Conservation (phyloP, 2,888 invertebrate genomes). For the Leucophenga montana region DNA sequence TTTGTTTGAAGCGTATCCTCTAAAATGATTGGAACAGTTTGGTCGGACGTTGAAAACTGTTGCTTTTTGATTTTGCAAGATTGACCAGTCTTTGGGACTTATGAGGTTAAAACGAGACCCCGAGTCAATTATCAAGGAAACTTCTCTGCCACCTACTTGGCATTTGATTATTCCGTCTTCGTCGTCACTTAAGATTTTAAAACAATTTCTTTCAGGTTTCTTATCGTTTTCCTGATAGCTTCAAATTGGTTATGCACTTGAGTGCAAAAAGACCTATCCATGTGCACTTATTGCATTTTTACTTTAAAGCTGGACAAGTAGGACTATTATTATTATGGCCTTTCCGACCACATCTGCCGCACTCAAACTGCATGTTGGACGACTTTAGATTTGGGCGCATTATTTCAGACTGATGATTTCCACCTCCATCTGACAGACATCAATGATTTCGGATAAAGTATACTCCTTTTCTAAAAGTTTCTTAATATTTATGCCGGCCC, state of each 20-base stretch:
- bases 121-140: conserved; percentile 16
- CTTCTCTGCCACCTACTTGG: neutral
- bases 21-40: conserved; percentile 23
- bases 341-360: conserved; percentile 27
- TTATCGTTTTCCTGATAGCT: neutral
- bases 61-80: neutral
- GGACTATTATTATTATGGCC: neutral
- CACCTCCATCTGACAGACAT: conserved; percentile 34
- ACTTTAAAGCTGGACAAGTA: neutral
- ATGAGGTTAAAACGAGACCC: neutral
- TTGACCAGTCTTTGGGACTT: conserved; percentile 5
- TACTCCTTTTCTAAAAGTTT: conserved; percentile 32
- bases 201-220: neutral
- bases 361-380: no score
- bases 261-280: neutral
- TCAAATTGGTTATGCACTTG: neutral
- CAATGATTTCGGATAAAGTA: conserved; percentile 30
- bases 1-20: conserved; percentile 18
- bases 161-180: neutral
- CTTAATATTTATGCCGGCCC: conserved; percentile 28
- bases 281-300: conserved; percentile 23
- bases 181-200: neutral
- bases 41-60: neutral
- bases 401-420: conserved; percentile 31
- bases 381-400: conserved; percentile 10